Percentiles rank a stretch among this genome's conserved stretches.
Conservation (phyloP, 2,113 vertebrate species). For the Peromyscus polionotus region DNA sequence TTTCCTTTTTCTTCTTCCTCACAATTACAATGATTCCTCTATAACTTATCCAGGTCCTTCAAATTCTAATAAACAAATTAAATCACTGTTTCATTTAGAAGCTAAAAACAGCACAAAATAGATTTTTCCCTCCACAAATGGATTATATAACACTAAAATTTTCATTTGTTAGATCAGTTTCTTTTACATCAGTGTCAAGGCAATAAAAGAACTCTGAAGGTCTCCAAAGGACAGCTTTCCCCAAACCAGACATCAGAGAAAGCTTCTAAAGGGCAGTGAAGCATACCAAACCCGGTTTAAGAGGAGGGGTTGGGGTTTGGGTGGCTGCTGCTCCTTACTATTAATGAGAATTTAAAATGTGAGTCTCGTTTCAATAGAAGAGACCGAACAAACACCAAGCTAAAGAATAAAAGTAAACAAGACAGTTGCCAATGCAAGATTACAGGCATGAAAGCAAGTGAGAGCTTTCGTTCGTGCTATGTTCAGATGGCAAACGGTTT, state of each 20-base stretch:
- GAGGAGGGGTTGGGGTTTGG: constrained; percentile 34
- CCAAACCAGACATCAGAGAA: neutral
- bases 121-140: neutral
- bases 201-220: neutral
- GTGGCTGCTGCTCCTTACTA: constrained; percentile 53
- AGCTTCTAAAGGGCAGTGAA: neutral
- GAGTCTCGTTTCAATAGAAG: constrained; percentile 65
- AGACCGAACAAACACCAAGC: constrained; percentile 42
- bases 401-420: constrained; percentile 61
- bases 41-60: constrained; percentile 56
- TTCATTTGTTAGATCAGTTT: constrained; percentile 52
- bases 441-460: constrained; percentile 53
- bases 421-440: constrained; percentile 41
- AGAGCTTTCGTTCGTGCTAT: constrained; percentile 48
- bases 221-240: constrained; percentile 47
- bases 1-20: constrained; percentile 60
- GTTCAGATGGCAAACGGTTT: constrained; percentile 75
- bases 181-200: constrained; percentile 44
- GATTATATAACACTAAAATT: constrained; percentile 58
- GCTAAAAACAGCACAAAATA: constrained; percentile 2
- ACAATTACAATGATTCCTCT: constrained; percentile 68
- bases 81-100: constrained; percentile 48
- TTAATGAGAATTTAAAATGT: constrained; percentile 69
- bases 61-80: constrained; percentile 73
- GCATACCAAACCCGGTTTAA: constrained; percentile 26